phyloP scores from a whole-genome alignment of 2,888 invertebrate species.

The Nebria salina region DNA sequence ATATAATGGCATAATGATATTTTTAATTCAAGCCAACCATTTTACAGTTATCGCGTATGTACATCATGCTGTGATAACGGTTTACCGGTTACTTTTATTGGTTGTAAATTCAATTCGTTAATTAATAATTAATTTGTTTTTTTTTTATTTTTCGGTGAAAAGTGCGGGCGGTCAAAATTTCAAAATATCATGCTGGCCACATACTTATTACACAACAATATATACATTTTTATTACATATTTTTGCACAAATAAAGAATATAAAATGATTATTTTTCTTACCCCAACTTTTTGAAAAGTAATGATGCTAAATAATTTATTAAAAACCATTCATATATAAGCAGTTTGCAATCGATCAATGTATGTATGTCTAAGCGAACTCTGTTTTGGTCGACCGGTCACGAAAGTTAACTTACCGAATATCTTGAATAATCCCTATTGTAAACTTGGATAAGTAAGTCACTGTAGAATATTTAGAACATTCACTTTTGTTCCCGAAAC shows the following conservation, averaged over 20 bases:
- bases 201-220: neutral
- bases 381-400: neutral
- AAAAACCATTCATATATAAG: too few species aligned
- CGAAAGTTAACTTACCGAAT: neutral
- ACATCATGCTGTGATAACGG: conserved; percentile 22
- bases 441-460: neutral
- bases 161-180: neutral
- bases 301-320: too few species aligned
- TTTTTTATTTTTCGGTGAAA: neutral
- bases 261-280: neutral
- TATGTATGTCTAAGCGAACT: too few species aligned
- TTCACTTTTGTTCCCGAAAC: neutral
- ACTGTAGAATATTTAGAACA: neutral
- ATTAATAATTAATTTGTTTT: conserved; percentile 37
- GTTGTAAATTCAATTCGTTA: conserved; percentile 37
- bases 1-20: neutral
- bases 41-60: neutral
- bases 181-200: neutral
- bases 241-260: neutral
- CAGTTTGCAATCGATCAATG: too few species aligned
- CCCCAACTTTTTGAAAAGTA: too few species aligned
- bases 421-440: neutral
- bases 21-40: conserved; percentile 3
- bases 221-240: neutral
- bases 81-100: conserved; percentile 31